Evolutionary conservation across 2,888 invertebrate genomes (phyloP).

Genomic region (Hyles lineata): DNA sequence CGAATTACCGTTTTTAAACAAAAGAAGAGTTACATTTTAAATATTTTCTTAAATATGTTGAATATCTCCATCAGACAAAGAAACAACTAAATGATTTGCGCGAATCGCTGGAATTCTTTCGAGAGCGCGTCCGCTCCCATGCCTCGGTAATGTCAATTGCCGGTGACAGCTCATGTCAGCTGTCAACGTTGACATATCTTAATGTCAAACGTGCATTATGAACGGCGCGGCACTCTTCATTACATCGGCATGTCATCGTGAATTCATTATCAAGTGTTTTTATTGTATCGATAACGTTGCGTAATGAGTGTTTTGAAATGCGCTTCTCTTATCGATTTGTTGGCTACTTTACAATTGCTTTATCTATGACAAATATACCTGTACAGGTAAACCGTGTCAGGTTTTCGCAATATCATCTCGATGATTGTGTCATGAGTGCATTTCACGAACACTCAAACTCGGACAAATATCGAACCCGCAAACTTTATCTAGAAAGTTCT

Average conservation of each 20-base stretch:
- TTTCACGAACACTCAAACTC: too few species aligned
- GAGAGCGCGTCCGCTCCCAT: neutral
- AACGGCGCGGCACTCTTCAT: neutral
- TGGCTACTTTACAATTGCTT: neutral
- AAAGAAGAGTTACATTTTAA: too few species aligned
- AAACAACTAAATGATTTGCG: neutral
- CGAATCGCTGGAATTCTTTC: neutral
- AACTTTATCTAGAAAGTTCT: too few species aligned
- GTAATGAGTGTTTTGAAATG: constrained; percentile 1
- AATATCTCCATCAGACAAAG: neutral
- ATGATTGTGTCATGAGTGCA: neutral
- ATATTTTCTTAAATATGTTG: neutral
- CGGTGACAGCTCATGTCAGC: constrained; percentile 12
- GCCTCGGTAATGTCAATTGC: neutral
- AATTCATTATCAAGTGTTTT: constrained; percentile 14
- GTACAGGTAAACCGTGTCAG: neutral
- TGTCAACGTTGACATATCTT: constrained; percentile 6
- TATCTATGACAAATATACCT: neutral
- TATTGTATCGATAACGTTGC: constrained; percentile 17
- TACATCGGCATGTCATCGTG: constrained; percentile 2
- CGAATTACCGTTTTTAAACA: too few species aligned
- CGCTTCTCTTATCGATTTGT: neutral
- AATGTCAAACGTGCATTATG: constrained; percentile 24
- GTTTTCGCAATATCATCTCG: neutral
- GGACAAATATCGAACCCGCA: too few species aligned